phyloP scores from a whole-genome alignment of 2,888 invertebrate species.

The Timandra comae region DNA sequence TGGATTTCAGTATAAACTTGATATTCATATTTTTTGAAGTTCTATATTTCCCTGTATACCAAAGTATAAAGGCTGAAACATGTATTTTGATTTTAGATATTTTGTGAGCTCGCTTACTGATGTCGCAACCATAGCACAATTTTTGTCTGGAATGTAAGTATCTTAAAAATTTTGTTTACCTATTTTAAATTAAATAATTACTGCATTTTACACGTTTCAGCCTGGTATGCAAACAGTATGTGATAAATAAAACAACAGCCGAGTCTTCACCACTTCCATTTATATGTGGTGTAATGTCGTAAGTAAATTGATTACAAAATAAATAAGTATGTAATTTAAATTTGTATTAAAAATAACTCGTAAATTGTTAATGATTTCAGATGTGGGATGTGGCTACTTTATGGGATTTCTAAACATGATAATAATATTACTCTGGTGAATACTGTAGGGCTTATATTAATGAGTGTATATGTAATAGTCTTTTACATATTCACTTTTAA shows the following conservation, averaged over 20 bases:
- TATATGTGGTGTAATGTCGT: constrained; percentile 85
- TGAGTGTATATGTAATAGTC: constrained; percentile 81
- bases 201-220: constrained; percentile 68
- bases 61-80: too few relatives aligned
- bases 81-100: constrained; percentile 37
- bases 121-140: constrained; percentile 86
- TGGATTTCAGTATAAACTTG: too few relatives aligned
- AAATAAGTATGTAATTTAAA: too few relatives aligned
- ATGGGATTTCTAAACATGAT: constrained; percentile 85
- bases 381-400: constrained; percentile 86
- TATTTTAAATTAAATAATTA: constrained; percentile 4
- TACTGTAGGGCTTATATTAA: constrained; percentile 82
- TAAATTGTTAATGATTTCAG: constrained; percentile 65
- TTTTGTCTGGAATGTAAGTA: constrained; percentile 90
- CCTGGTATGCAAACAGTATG: constrained; percentile 85
- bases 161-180: not conserved
- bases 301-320: too few relatives aligned
- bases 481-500: constrained; percentile 85
- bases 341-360: too few relatives aligned
- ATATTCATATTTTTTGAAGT: too few relatives aligned
- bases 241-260: constrained; percentile 83
- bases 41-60: too few relatives aligned
- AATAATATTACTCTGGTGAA: constrained; percentile 85
- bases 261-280: constrained; percentile 87
- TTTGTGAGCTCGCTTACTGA: constrained; percentile 76